Conservation (phyloP, 2,797 vertebrate genomes). For the Falco rusticolus region DNA sequence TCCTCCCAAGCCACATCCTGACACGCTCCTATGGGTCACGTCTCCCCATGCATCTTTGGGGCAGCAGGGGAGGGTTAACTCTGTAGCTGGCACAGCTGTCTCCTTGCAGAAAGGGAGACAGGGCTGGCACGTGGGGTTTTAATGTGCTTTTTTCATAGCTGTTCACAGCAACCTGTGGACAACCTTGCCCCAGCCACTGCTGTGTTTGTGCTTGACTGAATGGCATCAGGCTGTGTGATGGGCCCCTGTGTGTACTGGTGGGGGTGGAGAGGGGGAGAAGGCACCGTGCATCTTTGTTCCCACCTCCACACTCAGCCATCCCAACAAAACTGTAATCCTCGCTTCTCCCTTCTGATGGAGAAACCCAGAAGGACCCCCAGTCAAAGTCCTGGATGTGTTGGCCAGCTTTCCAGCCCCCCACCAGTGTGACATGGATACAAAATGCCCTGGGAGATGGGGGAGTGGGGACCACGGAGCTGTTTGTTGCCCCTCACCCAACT, state of each 20-base stretch:
- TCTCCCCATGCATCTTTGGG: not conserved
- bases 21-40: not conserved
- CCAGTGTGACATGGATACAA: not conserved
- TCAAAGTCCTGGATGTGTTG: not conserved
- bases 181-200: not conserved
- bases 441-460: not conserved
- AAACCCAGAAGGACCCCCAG: not conserved
- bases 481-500: not conserved
- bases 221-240: not conserved
- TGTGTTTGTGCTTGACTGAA: not conserved
- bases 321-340: not conserved
- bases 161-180: not conserved
- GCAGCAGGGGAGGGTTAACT: not conserved
- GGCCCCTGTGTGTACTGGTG: not conserved
- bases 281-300: not conserved
- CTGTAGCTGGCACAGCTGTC: not conserved
- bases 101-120: not conserved
- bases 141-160: not conserved
- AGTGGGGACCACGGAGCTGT: not conserved
- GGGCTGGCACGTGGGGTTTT: not conserved
- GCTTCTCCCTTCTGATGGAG: not conserved
- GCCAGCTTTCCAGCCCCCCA: not conserved
- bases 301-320: not conserved
- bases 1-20: constrained; percentile 71
- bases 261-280: not conserved